Percentiles rank a stretch among this genome's conserved stretches.
Conservation (phyloP, 2,113 vertebrate genomes). For the Panthera tigris region DNA sequence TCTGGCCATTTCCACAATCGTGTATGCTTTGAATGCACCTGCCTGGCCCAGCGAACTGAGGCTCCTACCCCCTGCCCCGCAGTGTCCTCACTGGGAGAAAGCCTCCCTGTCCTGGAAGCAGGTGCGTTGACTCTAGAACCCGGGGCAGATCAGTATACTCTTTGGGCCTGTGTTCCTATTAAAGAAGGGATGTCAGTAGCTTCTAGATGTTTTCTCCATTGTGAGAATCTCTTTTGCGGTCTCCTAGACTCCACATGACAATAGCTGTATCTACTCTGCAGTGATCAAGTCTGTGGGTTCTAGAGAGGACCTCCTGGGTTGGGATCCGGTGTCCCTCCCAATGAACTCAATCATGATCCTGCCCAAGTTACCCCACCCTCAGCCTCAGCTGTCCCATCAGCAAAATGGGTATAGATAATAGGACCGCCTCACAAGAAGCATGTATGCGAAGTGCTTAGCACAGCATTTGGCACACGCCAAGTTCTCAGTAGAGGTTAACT, state of each 20-base stretch:
- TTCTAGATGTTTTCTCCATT: neutral
- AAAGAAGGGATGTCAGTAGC: neutral
- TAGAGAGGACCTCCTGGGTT: neutral
- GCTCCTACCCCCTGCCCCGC: no score
- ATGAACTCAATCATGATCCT: neutral
- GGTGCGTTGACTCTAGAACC: neutral
- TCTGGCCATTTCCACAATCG: neutral
- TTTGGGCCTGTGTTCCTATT: neutral
- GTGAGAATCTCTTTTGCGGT: neutral
- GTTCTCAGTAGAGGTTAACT: neutral
- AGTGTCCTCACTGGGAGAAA: neutral
- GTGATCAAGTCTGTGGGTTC: neutral
- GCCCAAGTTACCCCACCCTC: neutral
- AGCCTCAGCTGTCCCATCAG: neutral
- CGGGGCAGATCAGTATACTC: neutral
- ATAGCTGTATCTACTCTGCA: neutral
- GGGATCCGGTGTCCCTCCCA: neutral
- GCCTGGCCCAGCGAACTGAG: neutral
- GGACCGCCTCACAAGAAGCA: neutral
- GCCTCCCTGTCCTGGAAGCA: neutral
- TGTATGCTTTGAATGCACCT: fast-evolving
- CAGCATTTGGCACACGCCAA: neutral
- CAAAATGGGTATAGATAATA: neutral
- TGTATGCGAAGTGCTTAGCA: neutral
- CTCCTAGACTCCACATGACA: neutral